Evolutionary conservation across 2,113 vertebrate species (phyloP).

Genomic region (Chroicocephalus ridibundus): DNA sequence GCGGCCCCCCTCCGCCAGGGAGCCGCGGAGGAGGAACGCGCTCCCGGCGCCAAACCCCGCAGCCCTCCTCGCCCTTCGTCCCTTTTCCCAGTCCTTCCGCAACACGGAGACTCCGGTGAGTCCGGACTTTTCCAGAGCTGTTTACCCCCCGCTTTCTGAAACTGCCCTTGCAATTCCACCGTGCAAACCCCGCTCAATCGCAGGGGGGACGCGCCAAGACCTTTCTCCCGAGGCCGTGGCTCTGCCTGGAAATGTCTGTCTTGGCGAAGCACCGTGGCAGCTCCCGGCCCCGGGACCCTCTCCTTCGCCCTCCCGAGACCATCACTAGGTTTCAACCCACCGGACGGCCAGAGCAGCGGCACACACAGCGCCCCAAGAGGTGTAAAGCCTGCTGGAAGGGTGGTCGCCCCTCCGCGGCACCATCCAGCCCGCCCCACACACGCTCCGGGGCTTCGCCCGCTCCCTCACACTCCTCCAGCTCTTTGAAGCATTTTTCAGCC

Average conservation of each 20-base stretch:
- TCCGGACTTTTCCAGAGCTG: background rate
- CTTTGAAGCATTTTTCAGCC: conserved; percentile 17
- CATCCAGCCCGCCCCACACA: background rate
- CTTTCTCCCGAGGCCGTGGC: background rate
- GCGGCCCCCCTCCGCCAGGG: background rate
- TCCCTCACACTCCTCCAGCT: background rate
- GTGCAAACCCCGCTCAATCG: accelerated
- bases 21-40: background rate
- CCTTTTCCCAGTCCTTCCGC: background rate
- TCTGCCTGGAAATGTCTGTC: accelerated
- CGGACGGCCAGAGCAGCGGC: accelerated
- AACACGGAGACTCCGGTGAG: background rate
- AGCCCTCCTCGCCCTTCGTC: background rate
- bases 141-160: background rate
- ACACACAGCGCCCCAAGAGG: accelerated
- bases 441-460: background rate
- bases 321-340: background rate
- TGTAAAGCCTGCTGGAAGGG: background rate
- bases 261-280: background rate
- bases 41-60: background rate
- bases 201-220: background rate
- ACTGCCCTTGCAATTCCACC: too few species aligned
- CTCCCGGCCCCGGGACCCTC: background rate
- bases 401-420: background rate
- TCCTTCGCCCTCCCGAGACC: background rate